These are phyloP conservation scores for Pammene aurita DNA, from an alignment of 2,888 invertebrate genomes.

Conservation along the genomic window DNA sequence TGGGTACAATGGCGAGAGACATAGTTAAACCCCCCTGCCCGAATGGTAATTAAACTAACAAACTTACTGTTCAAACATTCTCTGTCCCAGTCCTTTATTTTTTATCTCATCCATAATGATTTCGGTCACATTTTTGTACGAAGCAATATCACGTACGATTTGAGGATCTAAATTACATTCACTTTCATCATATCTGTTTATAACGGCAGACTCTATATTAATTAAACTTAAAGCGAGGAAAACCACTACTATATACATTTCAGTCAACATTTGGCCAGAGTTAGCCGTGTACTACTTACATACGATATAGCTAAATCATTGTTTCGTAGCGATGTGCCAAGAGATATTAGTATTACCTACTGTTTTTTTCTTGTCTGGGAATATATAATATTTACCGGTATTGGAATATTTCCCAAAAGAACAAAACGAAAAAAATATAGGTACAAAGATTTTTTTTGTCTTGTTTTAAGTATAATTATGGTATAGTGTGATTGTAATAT, in stretches of 20 bases:
- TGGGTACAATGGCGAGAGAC: no score
- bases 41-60: not conserved
- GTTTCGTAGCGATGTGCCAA: not conserved
- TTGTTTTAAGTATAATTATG: no score
- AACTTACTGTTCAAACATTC: conserved; percentile 77
- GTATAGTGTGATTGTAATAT: no score
- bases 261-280: conserved; percentile 21
- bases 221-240: conserved; percentile 13
- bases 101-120: conserved; percentile 74
- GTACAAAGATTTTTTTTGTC: no score
- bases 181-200: conserved; percentile 49
- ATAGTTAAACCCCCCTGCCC: no score
- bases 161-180: conserved; percentile 51
- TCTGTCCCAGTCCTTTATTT: conserved; percentile 69
- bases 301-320: not conserved
- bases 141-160: conserved; percentile 78
- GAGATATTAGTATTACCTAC: not conserved
- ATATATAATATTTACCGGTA: not conserved
- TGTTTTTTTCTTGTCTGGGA: not conserved
- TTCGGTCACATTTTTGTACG: conserved; percentile 75
- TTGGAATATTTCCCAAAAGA: no score
- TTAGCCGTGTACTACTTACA: conserved; percentile 24
- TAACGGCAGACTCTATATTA: conserved; percentile 45
- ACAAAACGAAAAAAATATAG: no score
- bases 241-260: conserved; percentile 20